Evolutionary conservation across 2,797 vertebrate genomes (phyloP).

Genomic region (Syndactyla subalaris): DNA sequence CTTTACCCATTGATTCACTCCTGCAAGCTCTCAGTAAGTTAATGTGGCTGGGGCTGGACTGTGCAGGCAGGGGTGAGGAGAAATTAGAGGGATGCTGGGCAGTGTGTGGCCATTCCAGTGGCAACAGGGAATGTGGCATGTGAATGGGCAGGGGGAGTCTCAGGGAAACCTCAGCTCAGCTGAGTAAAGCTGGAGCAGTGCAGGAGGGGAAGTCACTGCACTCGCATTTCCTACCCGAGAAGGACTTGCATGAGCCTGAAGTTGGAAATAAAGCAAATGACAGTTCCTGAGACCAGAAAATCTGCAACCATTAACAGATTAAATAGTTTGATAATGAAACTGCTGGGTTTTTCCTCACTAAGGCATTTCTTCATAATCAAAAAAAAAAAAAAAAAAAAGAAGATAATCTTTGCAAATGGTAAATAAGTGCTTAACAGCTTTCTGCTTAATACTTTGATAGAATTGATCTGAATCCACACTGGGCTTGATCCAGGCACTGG

Average conservation of each 20-base stretch:
- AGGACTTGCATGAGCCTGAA: neutral
- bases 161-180: rapidly evolving
- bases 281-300: neutral
- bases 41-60: rapidly evolving
- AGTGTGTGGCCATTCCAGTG: too few species aligned
- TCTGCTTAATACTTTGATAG: neutral
- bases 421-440: neutral
- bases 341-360: neutral
- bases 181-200: neutral
- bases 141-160: rapidly evolving
- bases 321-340: neutral
- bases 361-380: neutral
- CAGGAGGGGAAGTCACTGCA: neutral
- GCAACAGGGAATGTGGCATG: neutral
- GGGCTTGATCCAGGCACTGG: neutral
- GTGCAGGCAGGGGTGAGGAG: neutral
- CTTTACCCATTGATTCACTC: neutral
- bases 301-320: neutral
- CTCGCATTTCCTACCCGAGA: neutral
- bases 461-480: neutral
- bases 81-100: neutral
- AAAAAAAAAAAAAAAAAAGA: neutral
- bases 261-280: neutral
- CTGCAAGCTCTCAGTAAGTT: rapidly evolving
- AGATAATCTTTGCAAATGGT: neutral